Evolutionary conservation across 2,797 vertebrate species (phyloP), one percentile per base, ranked within the genome.

Genomic region (Trachops cirrhosus): DNA sequence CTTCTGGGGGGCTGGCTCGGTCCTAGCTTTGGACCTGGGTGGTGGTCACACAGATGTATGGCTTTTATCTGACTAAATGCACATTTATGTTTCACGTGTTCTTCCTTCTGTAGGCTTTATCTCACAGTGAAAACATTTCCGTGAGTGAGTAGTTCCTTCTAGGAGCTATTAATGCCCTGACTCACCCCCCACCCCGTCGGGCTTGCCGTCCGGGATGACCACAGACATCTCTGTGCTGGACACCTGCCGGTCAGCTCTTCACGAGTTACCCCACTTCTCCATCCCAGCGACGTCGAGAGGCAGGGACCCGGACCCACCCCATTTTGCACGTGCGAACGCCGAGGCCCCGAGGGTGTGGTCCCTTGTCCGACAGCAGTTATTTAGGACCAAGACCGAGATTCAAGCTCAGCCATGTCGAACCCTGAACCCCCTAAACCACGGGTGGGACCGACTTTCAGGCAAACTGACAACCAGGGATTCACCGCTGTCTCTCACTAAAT

Each of bases 1-100:
- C 64, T 21, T 44, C 57, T 0, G 5, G 68, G 68, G 37, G 29
- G 10, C 50, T 1, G 6, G 6, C 3, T 0, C 3, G 2, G 12
- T 7, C 48, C 68, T 21, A 52, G 52, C 18, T 48, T 52, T 32
- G 52, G 32, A 29, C 21, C 67, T 18, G 26, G 3, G 9, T 22
- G 2, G 7, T 4, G 32, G 32, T 9, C 50, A 46, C 9, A 1
- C 5, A 6, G 15, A 26, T 9, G 71, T 21, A 39, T 29, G 59
- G 6, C 54, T 71, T 70, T 57, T 6, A 0, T 24, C 4, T 48
- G n/a, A 57, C 12, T 5, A 44, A 54, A 34, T 9, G 57, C 5
- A 7, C 34, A 2, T 46, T 52, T 46, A 14, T 5, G 44, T 68
- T 29, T 39, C 26, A 9, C 0, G 41, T 1, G 2, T 7, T 50